Percentiles rank a stretch among this genome's conserved stretches.
These are phyloP conservation scores for Pocota personata DNA, from an alignment of 2,888 invertebrate species.

Conservation along the genomic window DNA sequence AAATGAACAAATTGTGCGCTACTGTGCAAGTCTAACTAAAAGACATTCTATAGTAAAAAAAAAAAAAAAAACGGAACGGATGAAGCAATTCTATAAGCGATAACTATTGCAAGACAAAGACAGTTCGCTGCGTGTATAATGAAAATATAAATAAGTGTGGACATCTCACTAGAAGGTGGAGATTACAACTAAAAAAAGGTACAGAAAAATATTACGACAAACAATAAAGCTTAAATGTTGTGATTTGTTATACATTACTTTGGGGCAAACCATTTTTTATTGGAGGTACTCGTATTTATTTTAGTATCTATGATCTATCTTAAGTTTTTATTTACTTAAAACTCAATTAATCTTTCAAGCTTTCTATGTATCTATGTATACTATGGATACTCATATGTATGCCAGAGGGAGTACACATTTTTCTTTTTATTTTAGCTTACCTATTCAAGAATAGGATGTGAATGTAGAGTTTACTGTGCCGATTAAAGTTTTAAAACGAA, in stretches of 20 bases:
- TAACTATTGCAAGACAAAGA: slow-evolving; percentile 24
- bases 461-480: too few species aligned
- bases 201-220: slow-evolving; percentile 7
- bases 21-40: slow-evolving; percentile 39
- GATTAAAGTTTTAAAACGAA: too few species aligned
- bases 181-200: slow-evolving; percentile 16
- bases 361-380: too few species aligned
- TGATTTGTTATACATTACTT: slow-evolving; percentile 35
- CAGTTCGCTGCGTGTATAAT: background rate
- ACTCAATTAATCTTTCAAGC: too few species aligned
- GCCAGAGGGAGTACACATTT: too few species aligned
- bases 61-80: background rate
- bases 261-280: background rate
- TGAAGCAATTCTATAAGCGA: slow-evolving; percentile 38
- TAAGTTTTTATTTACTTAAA: too few species aligned
- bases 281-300: too few species aligned
- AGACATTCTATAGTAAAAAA: background rate
- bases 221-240: slow-evolving; percentile 26
- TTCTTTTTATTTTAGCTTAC: too few species aligned
- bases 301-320: too few species aligned
- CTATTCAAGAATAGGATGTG: too few species aligned
- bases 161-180: slow-evolving; percentile 15
- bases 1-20: slow-evolving; percentile 49
- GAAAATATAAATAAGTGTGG: background rate
- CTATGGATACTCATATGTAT: too few species aligned